A percentile compares a stretch with the other conserved stretches of the same genome.
phyloP scores from a whole-genome alignment of 2,888 invertebrate species.

The Meloe dianella region DNA sequence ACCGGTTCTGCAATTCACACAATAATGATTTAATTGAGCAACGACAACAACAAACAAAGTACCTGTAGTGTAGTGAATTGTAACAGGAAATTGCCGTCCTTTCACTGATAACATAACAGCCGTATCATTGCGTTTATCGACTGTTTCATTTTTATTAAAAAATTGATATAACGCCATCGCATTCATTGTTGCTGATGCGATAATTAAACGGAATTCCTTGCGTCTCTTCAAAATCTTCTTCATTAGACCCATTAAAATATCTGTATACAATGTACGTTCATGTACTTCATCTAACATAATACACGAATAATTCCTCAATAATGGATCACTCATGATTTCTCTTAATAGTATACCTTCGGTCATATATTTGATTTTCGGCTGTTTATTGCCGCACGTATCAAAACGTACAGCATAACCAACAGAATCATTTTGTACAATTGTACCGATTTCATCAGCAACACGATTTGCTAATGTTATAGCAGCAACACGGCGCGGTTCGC shows the following conservation, averaged over 20 bases:
- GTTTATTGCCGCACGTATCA: conserved; percentile 68
- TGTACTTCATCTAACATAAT: conserved; percentile 96
- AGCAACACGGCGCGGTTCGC: conserved; percentile 91
- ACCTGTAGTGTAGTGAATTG: conserved; percentile 81
- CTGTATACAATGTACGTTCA: conserved; percentile 90
- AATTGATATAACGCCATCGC: conserved; percentile 84
- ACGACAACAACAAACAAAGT: conserved; percentile 20
- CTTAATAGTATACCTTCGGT: conserved; percentile 94
- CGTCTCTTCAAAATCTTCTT: conserved; percentile 85
- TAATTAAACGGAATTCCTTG: conserved; percentile 79
- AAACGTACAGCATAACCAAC: conserved; percentile 90
- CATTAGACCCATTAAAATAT: conserved; percentile 90
- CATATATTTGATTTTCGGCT: conserved; percentile 83
- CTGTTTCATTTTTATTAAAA: conserved; percentile 67
- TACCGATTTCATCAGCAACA: conserved; percentile 87
- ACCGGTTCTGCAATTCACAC: conserved; percentile 71
- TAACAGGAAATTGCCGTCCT: conserved; percentile 87
- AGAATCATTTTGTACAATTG: conserved; percentile 71
- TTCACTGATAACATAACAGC: conserved; percentile 86
- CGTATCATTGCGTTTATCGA: conserved; percentile 65
- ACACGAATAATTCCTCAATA: conserved; percentile 85
- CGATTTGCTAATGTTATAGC: conserved; percentile 86
- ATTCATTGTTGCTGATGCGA: conserved; percentile 96
- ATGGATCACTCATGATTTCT: conserved; percentile 94
- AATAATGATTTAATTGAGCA: background rate